Evolutionary conservation across 2,888 invertebrate species (phyloP), one percentile per base, ranked within the genome.

Genomic region (Leucophenga montana): DNA sequence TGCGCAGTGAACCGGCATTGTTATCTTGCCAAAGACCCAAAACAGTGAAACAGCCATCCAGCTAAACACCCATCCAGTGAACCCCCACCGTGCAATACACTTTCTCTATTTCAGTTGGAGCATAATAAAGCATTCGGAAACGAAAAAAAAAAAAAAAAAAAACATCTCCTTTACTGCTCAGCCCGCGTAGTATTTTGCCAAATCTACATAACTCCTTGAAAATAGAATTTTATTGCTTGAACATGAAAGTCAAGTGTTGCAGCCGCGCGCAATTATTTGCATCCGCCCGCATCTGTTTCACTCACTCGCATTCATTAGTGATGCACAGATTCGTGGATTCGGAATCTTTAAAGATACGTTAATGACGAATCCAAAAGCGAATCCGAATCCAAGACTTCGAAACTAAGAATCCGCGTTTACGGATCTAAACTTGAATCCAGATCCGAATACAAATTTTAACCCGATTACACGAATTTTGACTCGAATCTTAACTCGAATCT

Each of bases 191-290:
- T 27, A 27, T 57, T 22, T 48, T 68, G 73, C 72, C 61, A 72
- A 72, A 76, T 76, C 76, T 74, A 70, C 73, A 61, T 74, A 71
- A 77, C 76, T 77, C 66, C 77, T 77, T 71, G 80, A 78, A 77
- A 79, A 80, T 77, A 75, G 76, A 77, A 76, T 84, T 84, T 82
- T 82, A 79, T 80, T 75, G 80, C 80, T 67, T 67, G 77, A 80
- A 79, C 82, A 82, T 74, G 78, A 79, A 78, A 82, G 84, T 84
- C 84, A 82, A 82, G 84, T 84, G 82, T 77, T 84, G 83, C 84
- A 82, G 81, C 78, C 74, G 73, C 75, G 69, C 67, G 67, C 69
- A 73, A 75, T 75, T 67, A 69, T 53, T 44, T 53, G 8, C 57
- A 31, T 44, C 33, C 70, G 56, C 56, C 14, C 16, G 14, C 4